phyloP scores from a whole-genome alignment of 64 coral and sea anemone genomes.

The Montipora sp. region DNA sequence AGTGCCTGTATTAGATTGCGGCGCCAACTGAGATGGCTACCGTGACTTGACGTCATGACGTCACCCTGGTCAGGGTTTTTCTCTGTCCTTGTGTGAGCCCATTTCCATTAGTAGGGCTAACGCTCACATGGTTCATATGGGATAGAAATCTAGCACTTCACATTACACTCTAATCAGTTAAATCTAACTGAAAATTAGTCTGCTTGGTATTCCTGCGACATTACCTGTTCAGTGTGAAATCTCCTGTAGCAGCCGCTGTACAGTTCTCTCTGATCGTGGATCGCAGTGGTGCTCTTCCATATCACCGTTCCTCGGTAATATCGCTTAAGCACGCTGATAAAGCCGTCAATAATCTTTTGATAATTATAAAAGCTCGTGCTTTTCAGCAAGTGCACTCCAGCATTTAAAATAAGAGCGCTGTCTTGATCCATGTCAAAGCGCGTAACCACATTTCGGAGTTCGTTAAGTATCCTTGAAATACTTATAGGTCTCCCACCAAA shows the following conservation, averaged over 20 bases:
- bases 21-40: too few relatives aligned
- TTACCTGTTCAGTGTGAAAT: conserved; percentile 93
- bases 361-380: conserved; percentile 91
- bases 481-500: conserved; percentile 79
- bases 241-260: conserved; percentile 88
- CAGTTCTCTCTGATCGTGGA: conserved; percentile 77
- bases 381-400: conserved; percentile 89
- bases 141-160: too few relatives aligned
- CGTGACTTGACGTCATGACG: too few relatives aligned
- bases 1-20: too few relatives aligned
- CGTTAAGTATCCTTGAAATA: conserved; percentile 81
- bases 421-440: conserved; percentile 81
- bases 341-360: conserved; percentile 89
- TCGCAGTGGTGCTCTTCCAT: conserved; percentile 86
- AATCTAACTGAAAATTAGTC: too few relatives aligned
- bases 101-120: too few relatives aligned
- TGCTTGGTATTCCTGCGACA: not conserved
- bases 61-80: too few relatives aligned
- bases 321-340: conserved; percentile 65
- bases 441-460: conserved; percentile 65
- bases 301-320: conserved; percentile 85
- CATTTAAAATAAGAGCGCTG: conserved; percentile 83
- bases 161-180: too few relatives aligned
- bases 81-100: too few relatives aligned
- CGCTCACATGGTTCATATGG: too few relatives aligned